Base-by-base conservation (phyloP, 2,888 invertebrate species). In the Caenorhabditis angaria region DNA sequence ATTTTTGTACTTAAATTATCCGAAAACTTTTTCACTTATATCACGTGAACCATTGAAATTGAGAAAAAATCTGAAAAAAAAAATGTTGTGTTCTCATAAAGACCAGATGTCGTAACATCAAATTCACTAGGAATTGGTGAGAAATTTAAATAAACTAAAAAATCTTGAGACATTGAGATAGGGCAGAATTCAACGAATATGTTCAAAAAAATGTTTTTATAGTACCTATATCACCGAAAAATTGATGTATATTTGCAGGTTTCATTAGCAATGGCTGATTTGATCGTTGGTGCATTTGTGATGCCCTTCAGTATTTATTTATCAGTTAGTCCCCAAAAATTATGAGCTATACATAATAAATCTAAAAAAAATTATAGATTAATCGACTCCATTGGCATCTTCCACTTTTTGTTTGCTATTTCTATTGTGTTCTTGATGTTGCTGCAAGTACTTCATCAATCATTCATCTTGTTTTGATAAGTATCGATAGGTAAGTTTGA, bases 361-460 rank as follows among this genome's bases (percentile, higher is more conserved):
- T n/a, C n/a, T 64, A 8, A 22, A 32, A 35, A 29, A 25, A 14
- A 25, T 51, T 82, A 71, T 60, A 85, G 86, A 65, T 87, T 18
- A 88, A 88, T 73, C 77, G 76, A 53, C 78, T 87, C 28, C 85
- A 87, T 57, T 87, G 87, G 87, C 83, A 85, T 62, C 77, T 87
- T 55, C 82, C 86, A 1, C 74, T 77, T n/a, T 62, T 76, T 55
- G 73, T 83, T 3, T 87, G 87, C 67, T 80, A 87, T 68, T 69
- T 87, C 65, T 87, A 85, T 73, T 83, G 84, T 61, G 81, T 84
- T 35, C 35, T 84, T 58, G 87, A 87, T 70, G 87, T 87, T 20
- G 78, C 84, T 24, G 87, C 86, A 22, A 85, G 85, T 53, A 87
- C 87, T 6, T 81, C 85, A 10, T 87, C 87, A n/a, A 87, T 87